Conservation (phyloP, 2,797 vertebrate species). For the Notamacropus eugenii region DNA sequence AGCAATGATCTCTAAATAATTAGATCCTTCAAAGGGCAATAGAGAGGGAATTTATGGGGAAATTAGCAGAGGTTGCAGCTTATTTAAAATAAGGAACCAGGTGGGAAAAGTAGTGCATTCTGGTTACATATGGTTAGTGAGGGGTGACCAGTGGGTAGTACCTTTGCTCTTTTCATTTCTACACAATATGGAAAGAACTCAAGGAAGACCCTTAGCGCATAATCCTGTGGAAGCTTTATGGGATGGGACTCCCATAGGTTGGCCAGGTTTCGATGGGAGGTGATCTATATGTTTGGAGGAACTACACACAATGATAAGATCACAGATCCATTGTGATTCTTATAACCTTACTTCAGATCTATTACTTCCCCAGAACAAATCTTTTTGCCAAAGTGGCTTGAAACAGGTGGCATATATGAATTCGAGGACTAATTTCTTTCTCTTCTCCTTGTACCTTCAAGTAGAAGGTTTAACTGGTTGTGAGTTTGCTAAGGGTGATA, state of each 20-base stretch:
- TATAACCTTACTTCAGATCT: constrained; percentile 53
- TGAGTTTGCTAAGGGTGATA: background rate
- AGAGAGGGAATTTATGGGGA: background rate
- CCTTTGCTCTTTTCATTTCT: background rate
- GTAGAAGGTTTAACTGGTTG: background rate
- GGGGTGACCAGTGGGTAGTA: background rate
- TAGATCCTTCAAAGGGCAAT: background rate
- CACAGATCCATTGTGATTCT: background rate
- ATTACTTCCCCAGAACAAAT: constrained; percentile 60
- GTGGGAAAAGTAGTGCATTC: background rate
- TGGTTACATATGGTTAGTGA: background rate
- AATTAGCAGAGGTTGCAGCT: background rate
- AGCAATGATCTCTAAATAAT: background rate
- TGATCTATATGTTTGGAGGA: background rate
- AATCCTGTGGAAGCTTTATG: background rate
- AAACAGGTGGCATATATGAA: constrained; percentile 37
- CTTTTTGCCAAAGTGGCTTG: constrained; percentile 45
- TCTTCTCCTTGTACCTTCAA: background rate
- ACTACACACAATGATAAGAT: background rate
- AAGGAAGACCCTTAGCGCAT: background rate
- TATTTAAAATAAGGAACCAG: background rate
- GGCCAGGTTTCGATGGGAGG: background rate
- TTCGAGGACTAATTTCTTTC: constrained; percentile 47
- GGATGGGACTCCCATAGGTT: background rate
- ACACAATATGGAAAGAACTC: background rate